Evolutionary conservation across 2,888 invertebrate genomes (phyloP).

Genomic region (Rhyacophila evoluta): DNA sequence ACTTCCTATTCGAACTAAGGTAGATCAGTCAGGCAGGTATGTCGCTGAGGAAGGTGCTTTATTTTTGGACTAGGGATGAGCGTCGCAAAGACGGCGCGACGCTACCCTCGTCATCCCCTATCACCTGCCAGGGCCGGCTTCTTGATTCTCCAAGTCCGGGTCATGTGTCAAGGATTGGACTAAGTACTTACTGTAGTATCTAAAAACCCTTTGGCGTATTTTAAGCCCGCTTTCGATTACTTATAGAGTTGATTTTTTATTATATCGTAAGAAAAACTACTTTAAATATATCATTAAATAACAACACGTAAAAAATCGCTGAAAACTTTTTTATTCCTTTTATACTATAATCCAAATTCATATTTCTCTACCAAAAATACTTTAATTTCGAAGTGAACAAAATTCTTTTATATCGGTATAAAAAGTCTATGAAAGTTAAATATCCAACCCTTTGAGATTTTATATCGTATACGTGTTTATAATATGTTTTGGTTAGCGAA

Average conservation of each 20-base stretch:
- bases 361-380: too few species aligned
- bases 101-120: constrained; percentile 10
- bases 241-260: neutral
- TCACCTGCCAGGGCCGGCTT: neutral
- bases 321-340: too few species aligned
- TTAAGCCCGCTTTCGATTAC: neutral
- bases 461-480: too few species aligned
- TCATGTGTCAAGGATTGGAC: neutral
- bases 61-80: neutral
- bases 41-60: neutral
- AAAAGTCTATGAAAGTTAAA: too few species aligned
- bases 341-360: too few species aligned
- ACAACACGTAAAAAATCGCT: too few species aligned
- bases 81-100: neutral
- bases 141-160: neutral
- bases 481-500: too few species aligned
- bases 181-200: neutral
- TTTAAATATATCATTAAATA: too few species aligned
- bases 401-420: too few species aligned
- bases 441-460: too few species aligned
- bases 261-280: too few species aligned
- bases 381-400: too few species aligned
- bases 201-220: neutral
- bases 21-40: neutral
- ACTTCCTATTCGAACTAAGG: neutral